Conservation (phyloP, 1,140 invertebrate genomes). For the Acromyrmex echinatior region DNA sequence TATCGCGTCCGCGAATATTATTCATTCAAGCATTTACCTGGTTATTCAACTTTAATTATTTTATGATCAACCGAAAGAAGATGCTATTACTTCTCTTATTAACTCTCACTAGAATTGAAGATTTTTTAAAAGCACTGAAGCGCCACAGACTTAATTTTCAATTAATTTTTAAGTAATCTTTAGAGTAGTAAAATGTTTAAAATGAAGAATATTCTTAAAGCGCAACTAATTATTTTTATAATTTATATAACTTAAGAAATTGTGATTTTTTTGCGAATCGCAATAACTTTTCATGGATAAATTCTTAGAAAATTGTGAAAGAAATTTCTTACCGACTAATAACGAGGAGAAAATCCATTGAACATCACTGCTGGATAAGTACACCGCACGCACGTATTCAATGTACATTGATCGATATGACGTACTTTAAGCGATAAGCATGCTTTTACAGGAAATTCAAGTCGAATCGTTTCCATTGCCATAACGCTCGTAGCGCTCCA, state of each 20-base stretch:
- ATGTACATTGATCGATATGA: background rate
- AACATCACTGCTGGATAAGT: background rate
- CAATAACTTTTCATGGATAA: background rate
- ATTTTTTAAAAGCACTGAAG: background rate
- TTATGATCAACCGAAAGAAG: background rate
- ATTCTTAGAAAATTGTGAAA: background rate
- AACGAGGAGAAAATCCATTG: slow-evolving; percentile 1
- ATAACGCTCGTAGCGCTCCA: background rate
- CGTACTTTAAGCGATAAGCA: slow-evolving; percentile 7
- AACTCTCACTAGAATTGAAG: background rate
- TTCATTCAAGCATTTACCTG: background rate
- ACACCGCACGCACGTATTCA: background rate
- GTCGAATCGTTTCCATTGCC: slow-evolving; percentile 25
- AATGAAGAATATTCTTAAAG: background rate
- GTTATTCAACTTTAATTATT: background rate
- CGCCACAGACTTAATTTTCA: background rate
- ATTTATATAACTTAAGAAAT: background rate
- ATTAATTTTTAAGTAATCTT: background rate
- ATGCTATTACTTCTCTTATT: background rate
- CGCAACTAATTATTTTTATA: background rate
- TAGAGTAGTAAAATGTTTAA: background rate
- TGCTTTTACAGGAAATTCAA: background rate
- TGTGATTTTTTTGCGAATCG: background rate
- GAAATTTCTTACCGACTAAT: background rate
- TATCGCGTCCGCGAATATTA: background rate